Evolutionary conservation across 2,888 invertebrate genomes (phyloP).

Genomic region (Camptogramma bilineatum): DNA sequence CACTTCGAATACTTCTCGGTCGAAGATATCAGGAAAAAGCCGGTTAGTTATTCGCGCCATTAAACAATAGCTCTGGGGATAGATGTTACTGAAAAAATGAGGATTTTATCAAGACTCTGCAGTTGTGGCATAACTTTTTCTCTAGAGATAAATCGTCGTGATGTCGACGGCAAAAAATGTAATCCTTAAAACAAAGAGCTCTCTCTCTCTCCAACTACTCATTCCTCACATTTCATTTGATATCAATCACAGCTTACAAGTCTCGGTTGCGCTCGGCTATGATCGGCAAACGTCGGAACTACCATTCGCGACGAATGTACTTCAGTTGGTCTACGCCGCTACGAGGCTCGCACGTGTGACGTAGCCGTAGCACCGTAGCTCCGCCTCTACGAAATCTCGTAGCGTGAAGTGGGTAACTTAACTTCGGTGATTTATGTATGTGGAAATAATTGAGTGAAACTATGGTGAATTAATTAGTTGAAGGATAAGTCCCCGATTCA

Average conservation of each 20-base stretch:
- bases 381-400: conserved; percentile 55
- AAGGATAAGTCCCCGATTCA: conserved; percentile 57
- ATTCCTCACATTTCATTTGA: conserved; percentile 84
- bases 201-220: conserved; percentile 68
- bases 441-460: conserved; percentile 58
- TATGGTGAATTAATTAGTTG: conserved; percentile 57
- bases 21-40: conserved; percentile 37
- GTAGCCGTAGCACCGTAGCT: conserved; percentile 63
- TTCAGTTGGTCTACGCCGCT: conserved; percentile 73
- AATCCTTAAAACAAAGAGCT: conserved; percentile 81
- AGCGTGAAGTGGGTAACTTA: conserved; percentile 56
- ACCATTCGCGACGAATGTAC: conserved; percentile 65
- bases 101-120: conserved; percentile 44
- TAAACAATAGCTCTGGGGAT: conserved; percentile 38
- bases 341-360: conserved; percentile 70
- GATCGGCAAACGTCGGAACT: conserved; percentile 68
- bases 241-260: conserved; percentile 82
- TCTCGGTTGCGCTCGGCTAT: conserved; percentile 67
- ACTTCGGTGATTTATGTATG: conserved; percentile 55
- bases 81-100: conserved; percentile 40
- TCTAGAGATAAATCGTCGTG: conserved; percentile 49
- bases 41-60: conserved; percentile 39
- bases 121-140: conserved; percentile 42
- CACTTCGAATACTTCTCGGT: conserved; percentile 36
- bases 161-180: conserved; percentile 61